phyloP scores from a whole-genome alignment of 1,140 invertebrate species.

The Choristoneura fumiferana region DNA sequence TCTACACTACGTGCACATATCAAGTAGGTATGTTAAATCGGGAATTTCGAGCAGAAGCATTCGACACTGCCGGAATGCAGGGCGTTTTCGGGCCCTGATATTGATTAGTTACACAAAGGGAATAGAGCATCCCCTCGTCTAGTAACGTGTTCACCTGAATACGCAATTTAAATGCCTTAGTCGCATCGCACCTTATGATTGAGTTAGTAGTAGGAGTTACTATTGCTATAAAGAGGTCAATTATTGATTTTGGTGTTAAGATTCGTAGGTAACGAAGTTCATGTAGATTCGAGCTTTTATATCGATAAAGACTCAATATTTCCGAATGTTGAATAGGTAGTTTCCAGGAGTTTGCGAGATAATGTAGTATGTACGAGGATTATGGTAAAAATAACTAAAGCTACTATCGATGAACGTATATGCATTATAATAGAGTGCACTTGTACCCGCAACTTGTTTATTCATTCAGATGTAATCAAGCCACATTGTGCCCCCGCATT shows the following conservation, averaged over 20 bases:
- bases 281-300: too few species aligned
- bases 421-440: constrained; percentile 40
- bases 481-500: constrained; percentile 34
- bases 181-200: background rate
- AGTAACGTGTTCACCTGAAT: constrained; percentile 23
- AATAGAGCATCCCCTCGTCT: constrained; percentile 29
- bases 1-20: background rate
- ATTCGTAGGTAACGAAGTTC: too few species aligned
- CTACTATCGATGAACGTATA: constrained; percentile 21
- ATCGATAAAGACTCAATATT: background rate
- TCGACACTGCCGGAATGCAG: constrained; percentile 18
- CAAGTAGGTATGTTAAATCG: constrained; percentile 5
- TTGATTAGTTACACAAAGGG: constrained; percentile 34
- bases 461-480: constrained; percentile 44
- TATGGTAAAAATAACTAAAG: background rate
- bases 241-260: too few species aligned
- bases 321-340: background rate
- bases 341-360: too few species aligned
- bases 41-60: background rate
- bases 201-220: too few species aligned
- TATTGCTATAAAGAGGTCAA: too few species aligned
- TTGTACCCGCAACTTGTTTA: constrained; percentile 36
- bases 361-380: background rate
- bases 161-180: constrained; percentile 13
- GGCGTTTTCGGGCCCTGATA: constrained; percentile 22